Evolutionary conservation across 2,888 invertebrate species (phyloP).

Genomic region (Erebia ligea): DNA sequence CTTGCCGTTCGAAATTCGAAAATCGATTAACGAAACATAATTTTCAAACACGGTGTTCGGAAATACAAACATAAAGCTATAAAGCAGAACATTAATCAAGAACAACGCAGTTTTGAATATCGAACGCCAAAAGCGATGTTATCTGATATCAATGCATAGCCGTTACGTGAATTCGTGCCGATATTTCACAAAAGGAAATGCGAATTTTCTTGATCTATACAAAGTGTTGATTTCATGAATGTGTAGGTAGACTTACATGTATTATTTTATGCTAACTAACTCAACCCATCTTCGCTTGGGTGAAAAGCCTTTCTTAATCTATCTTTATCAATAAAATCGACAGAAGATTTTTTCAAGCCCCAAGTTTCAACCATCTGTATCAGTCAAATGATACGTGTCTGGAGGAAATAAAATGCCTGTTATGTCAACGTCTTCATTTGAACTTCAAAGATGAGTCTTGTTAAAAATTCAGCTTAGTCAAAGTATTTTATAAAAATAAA

Average conservation of each 20-base stretch:
- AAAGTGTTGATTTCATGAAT: neutral
- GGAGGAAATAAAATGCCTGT: too few relatives aligned
- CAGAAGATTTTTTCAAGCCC: too few relatives aligned
- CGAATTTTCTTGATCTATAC: slow-evolving; percentile 35
- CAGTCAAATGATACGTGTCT: too few relatives aligned
- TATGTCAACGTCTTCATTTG: too few relatives aligned
- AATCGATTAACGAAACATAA: slow-evolving; percentile 43
- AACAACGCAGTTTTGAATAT: slow-evolving; percentile 72
- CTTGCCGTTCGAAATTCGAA: slow-evolving; percentile 30
- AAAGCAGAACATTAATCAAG: slow-evolving; percentile 73
- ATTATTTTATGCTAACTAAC: neutral
- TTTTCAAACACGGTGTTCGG: slow-evolving; percentile 44
- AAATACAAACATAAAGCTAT: slow-evolving; percentile 49
- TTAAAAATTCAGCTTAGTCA: too few relatives aligned
- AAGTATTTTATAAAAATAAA: too few relatives aligned
- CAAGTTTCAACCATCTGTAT: too few relatives aligned
- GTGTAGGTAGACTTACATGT: neutral
- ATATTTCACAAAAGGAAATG: slow-evolving; percentile 40
- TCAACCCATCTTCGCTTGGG: too few relatives aligned
- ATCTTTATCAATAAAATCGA: too few relatives aligned
- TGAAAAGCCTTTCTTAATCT: too few relatives aligned
- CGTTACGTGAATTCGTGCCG: slow-evolving; percentile 46
- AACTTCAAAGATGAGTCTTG: too few relatives aligned
- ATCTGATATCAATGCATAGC: slow-evolving; percentile 64
- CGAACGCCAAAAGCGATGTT: slow-evolving; percentile 70